These are phyloP conservation scores for Amphipyra berbera DNA, from an alignment of 2,888 invertebrate species.

Conservation along the genomic window DNA sequence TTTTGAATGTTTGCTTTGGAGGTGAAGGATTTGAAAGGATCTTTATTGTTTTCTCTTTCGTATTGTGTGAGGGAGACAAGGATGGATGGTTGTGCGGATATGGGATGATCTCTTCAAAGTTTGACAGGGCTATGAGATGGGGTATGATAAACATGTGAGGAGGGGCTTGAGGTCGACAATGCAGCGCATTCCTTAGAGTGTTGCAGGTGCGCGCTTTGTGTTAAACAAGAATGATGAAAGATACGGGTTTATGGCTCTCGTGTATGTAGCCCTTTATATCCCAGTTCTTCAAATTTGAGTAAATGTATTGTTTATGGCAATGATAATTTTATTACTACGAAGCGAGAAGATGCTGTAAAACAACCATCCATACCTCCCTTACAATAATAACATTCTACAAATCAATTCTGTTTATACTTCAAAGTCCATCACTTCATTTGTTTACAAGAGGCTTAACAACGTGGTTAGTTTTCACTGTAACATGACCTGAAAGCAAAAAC, in stretches of 20 bases:
- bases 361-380: no score
- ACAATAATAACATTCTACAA: no score
- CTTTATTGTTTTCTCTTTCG: constrained; percentile 59
- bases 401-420: no score
- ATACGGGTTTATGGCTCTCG: constrained; percentile 10
- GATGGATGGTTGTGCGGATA: constrained; percentile 47
- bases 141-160: constrained; percentile 49
- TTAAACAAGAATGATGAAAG: constrained; percentile 39
- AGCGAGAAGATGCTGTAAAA: no score
- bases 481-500: background rate
- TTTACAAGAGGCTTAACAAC: no score
- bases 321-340: no score
- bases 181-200: constrained; percentile 45
- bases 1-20: constrained; percentile 59
- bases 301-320: no score
- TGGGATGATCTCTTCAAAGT: constrained; percentile 48
- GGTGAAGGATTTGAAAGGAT: constrained; percentile 59
- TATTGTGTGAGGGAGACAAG: constrained; percentile 42
- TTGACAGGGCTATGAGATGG: constrained; percentile 49
- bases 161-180: constrained; percentile 51
- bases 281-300: background rate
- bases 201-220: constrained; percentile 41
- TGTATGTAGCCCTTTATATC: background rate
- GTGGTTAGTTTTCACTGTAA: background rate
- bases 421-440: no score